These are phyloP conservation scores for Druon quercuslanigerum DNA, from an alignment of 1,140 invertebrate species.

Conservation along the genomic window DNA sequence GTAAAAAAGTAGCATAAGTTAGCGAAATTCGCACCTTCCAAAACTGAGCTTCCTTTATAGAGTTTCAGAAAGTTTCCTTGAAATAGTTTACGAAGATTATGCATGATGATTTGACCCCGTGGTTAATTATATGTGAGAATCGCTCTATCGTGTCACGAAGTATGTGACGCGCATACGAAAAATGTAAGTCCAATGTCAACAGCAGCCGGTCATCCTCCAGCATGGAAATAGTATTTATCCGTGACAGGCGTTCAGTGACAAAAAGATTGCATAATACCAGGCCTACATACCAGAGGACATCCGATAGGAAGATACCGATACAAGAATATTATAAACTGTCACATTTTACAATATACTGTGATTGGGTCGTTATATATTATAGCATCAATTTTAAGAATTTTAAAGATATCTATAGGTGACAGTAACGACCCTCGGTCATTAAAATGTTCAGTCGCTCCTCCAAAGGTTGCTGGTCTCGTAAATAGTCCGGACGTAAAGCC, in stretches of 20 bases:
- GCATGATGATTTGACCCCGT: neutral
- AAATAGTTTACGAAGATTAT: neutral
- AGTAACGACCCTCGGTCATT: no score
- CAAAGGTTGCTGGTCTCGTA: no score
- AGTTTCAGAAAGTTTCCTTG: no score
- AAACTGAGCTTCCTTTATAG: neutral
- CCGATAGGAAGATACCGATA: neutral
- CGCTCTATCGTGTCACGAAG: constrained; percentile 34
- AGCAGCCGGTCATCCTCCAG: constrained; percentile 34
- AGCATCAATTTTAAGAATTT: no score
- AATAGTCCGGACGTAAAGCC: no score
- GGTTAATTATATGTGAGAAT: constrained; percentile 21
- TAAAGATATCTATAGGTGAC: no score
- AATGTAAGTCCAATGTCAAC: constrained; percentile 53
- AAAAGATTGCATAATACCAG: constrained; percentile 37
- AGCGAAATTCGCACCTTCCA: neutral
- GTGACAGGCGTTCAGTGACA: constrained; percentile 43
- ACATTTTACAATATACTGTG: no score
- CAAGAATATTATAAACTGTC: no score
- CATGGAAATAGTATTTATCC: constrained; percentile 40
- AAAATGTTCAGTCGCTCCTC: no score
- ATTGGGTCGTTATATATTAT: no score
- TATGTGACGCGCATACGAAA: constrained; percentile 46
- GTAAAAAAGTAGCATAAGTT: no score
- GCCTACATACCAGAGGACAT: constrained; percentile 36